Evolutionary conservation across 2,113 vertebrate species (phyloP).

Genomic region (Mohoua ochrocephala): DNA sequence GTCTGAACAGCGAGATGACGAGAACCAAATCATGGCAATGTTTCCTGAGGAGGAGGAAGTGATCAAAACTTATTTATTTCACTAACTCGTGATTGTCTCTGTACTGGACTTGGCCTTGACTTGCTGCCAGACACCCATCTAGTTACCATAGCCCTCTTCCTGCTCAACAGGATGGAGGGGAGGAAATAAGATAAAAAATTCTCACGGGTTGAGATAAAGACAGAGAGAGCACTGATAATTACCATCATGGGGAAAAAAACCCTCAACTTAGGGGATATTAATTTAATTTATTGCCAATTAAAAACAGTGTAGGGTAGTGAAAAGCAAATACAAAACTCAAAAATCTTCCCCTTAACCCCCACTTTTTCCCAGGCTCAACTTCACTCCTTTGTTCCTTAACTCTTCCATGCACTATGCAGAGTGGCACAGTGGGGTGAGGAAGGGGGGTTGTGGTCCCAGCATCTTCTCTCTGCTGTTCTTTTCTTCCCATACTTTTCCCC

Average conservation of each 20-base stretch:
- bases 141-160: background rate
- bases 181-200: background rate
- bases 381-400: background rate
- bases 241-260: background rate
- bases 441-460: fast-evolving
- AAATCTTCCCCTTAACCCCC: fast-evolving
- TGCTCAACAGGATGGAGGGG: background rate
- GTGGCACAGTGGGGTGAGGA: background rate
- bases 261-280: background rate
- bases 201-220: background rate
- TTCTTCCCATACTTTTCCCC: background rate
- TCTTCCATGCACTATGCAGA: background rate
- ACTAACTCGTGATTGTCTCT: background rate
- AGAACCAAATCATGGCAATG: background rate
- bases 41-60: background rate
- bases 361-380: background rate
- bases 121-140: background rate
- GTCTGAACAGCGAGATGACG: background rate
- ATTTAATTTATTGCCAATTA: background rate
- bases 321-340: background rate
- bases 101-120: background rate
- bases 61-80: background rate
- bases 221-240: background rate
- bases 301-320: background rate
- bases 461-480: background rate